Conservation (phyloP, 2,888 invertebrate species). For the Diabrotica balteata region DNA sequence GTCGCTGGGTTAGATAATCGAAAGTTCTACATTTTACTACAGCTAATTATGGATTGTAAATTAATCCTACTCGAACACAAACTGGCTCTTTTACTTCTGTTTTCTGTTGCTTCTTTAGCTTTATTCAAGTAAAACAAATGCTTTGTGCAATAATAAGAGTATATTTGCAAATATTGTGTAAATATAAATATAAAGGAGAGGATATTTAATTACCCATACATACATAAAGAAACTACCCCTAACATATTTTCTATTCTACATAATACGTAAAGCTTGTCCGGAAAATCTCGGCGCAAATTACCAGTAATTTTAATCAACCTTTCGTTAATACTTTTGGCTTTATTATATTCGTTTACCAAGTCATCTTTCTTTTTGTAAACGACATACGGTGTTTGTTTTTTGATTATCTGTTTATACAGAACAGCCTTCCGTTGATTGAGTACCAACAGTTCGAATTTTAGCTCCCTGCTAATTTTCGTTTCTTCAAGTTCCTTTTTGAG, state of each 20-base stretch:
- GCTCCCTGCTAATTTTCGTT: constrained; percentile 58
- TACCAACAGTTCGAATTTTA: constrained; percentile 68
- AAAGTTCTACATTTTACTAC: no score
- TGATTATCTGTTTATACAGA: constrained; percentile 65
- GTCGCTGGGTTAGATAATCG: no score
- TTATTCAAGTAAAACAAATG: no score
- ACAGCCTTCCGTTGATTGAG: constrained; percentile 74
- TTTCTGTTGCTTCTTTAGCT: no score
- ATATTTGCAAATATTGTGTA: no score
- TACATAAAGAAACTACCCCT: constrained; percentile 47
- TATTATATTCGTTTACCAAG: constrained; percentile 65
- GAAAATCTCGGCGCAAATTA: constrained; percentile 68
- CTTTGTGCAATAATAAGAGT: no score
- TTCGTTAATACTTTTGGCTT: constrained; percentile 66
- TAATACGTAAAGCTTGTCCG: constrained; percentile 62
- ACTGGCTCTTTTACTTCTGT: no score
- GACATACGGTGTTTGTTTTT: constrained; percentile 52
- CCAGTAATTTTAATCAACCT: constrained; percentile 67
- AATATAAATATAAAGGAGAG: background rate
- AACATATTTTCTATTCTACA: constrained; percentile 63
- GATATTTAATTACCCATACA: constrained; percentile 17
- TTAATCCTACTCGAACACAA: no score
- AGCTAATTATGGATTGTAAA: no score
- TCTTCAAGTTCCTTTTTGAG: constrained; percentile 44
- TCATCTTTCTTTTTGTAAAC: constrained; percentile 57